Evolutionary conservation across 2,888 invertebrate species (phyloP).

Genomic region (Prionchulus punctatus): DNA sequence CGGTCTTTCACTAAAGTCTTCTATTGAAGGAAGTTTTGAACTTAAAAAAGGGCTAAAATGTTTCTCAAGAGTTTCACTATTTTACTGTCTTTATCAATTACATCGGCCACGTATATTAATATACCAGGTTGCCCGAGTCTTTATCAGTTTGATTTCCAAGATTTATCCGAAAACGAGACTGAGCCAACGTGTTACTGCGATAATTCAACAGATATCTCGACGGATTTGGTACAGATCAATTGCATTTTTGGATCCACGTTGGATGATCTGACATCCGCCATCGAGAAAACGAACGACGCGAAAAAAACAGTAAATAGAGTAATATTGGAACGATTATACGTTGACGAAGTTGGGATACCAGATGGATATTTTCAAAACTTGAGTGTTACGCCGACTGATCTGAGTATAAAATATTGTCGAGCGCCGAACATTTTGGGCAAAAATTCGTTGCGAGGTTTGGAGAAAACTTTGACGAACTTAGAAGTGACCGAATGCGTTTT

Average conservation of each 20-base stretch:
- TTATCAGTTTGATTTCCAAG: not conserved
- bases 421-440: not conserved
- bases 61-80: too few relatives aligned
- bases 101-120: not conserved
- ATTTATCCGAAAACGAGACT: not conserved
- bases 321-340: not conserved
- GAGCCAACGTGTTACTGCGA: not conserved
- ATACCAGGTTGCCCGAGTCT: slow-evolving; percentile 1
- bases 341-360: slow-evolving; percentile 1
- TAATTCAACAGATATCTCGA: not conserved
- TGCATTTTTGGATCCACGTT: not conserved
- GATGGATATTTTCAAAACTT: not conserved
- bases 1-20: too few relatives aligned
- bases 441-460: not conserved
- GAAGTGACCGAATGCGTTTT: not conserved
- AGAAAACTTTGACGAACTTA: not conserved
- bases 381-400: too few relatives aligned
- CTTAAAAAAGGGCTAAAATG: too few relatives aligned
- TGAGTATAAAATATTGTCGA: not conserved
- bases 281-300: not conserved
- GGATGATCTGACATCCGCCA: not conserved
- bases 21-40: too few relatives aligned
- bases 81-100: too few relatives aligned
- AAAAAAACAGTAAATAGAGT: not conserved
- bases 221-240: not conserved